A percentile compares a stretch with the other conserved stretches of the same genome.
Evolutionary conservation across 2,113 vertebrate species (phyloP).

Genomic region (Nothoprocta pentlandii): DNA sequence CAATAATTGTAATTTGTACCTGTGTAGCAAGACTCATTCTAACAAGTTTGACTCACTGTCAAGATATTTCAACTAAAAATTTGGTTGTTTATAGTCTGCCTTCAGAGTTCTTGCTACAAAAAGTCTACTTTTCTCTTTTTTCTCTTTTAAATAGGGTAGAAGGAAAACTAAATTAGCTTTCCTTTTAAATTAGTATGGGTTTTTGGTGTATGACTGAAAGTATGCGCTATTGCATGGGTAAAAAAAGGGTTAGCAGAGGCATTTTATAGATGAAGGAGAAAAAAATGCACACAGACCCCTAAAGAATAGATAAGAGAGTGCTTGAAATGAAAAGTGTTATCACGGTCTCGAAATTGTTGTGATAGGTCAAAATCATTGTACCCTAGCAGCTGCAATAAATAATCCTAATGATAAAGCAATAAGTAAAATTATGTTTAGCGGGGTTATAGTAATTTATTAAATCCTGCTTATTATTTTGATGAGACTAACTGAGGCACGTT

Average conservation of each 20-base stretch:
- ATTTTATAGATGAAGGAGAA: not conserved
- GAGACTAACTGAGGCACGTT: not conserved
- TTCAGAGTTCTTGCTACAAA: not conserved
- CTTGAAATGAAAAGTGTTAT: not conserved
- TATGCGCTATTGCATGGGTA: not conserved
- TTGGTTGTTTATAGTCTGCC: not conserved
- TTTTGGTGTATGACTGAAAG: not conserved
- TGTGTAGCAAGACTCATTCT: not conserved
- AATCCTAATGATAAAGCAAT: not conserved
- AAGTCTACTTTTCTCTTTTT: not conserved
- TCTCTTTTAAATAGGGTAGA: fast-evolving
- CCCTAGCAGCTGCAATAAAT: not conserved
- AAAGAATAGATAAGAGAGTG: not conserved
- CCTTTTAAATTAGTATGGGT: not conserved
- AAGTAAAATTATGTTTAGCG: not conserved
- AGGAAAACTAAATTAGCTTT: not conserved
- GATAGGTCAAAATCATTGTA: not conserved
- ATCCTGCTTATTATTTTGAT: not conserved
- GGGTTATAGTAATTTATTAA: not conserved
- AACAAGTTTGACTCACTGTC: not conserved
- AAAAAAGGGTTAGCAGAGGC: not conserved
- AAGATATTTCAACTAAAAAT: not conserved
- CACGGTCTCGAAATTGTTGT: not conserved
- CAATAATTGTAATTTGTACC: fast-evolving
- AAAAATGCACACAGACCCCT: not conserved